phyloP scores from a whole-genome alignment of 1,140 invertebrate genomes.

The Ostrea denselamellosa region DNA sequence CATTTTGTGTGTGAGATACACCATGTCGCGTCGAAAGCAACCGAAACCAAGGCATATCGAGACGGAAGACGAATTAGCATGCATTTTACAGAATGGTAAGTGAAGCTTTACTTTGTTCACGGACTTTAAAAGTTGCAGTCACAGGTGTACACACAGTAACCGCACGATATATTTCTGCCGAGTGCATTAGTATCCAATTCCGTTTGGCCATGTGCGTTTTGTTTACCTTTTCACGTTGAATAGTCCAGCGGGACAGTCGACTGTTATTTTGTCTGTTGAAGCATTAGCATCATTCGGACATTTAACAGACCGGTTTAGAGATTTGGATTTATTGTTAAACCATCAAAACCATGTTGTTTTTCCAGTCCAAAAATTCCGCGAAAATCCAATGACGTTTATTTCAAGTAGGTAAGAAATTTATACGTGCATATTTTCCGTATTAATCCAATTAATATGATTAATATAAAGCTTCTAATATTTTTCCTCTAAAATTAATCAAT shows the following conservation, averaged over 20 bases:
- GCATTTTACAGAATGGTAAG: constrained; percentile 54
- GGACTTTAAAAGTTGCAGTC: constrained; percentile 35
- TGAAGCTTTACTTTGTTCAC: constrained; percentile 29
- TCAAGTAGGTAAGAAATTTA: constrained; percentile 36
- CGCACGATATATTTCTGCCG: constrained; percentile 26
- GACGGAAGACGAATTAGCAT: constrained; percentile 56
- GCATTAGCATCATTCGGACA: constrained; percentile 8
- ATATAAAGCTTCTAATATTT: constrained; percentile 33
- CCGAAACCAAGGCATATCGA: constrained; percentile 56
- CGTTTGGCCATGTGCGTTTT: constrained; percentile 26
- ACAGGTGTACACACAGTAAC: constrained; percentile 12
- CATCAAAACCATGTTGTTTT: constrained; percentile 1
- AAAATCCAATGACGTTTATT: constrained; percentile 31
- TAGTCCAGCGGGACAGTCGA: constrained; percentile 1
- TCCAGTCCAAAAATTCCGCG: constrained; percentile 19
- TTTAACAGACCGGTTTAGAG: constrained; percentile 16
- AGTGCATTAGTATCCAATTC: constrained; percentile 20
- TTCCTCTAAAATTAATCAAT: not conserved
- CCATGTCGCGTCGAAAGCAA: constrained; percentile 59
- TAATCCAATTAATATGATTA: constrained; percentile 34
- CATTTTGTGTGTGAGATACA: constrained; percentile 53
- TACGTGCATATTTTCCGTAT: constrained; percentile 1
- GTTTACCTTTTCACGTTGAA: constrained; percentile 37
- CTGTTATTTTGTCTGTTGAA: not conserved
- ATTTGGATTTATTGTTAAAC: not conserved